Conservation (phyloP, 2,113 vertebrate genomes). For the Thomomys bottae region DNA sequence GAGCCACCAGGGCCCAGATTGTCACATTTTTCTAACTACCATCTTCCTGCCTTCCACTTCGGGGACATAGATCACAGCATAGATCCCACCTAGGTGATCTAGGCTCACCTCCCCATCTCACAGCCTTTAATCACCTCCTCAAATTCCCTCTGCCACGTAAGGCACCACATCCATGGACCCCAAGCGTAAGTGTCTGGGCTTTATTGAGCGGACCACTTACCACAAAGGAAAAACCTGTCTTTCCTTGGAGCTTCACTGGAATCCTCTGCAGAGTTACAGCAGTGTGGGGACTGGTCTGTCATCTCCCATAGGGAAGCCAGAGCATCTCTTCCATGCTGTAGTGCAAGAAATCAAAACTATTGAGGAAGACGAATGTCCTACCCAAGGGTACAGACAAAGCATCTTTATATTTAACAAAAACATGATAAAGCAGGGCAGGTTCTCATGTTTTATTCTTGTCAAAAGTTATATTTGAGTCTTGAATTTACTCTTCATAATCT, state of each 20-base stretch:
- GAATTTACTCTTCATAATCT: background rate
- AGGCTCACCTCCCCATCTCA: background rate
- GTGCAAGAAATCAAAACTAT: rapidly evolving
- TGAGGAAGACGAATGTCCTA: background rate
- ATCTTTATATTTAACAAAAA: background rate
- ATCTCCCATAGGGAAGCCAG: background rate
- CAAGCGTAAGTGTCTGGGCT: rapidly evolving
- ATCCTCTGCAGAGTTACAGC: rapidly evolving
- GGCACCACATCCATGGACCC: rapidly evolving
- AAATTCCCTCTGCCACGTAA: background rate
- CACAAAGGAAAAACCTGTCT: rapidly evolving
- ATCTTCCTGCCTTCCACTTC: background rate
- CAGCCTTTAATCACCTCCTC: background rate
- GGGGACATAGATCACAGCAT: too few species aligned
- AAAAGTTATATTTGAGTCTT: background rate
- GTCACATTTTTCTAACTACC: background rate
- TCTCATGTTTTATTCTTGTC: too few species aligned
- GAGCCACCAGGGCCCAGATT: too few species aligned
- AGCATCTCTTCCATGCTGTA: rapidly evolving
- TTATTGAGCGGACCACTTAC: rapidly evolving
- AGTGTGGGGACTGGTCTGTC: too few species aligned
- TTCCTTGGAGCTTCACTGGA: rapidly evolving
- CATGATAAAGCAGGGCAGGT: background rate
- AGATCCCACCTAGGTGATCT: background rate
- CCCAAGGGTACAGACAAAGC: too few species aligned